Evolutionary conservation across 1,140 invertebrate genomes (phyloP).

Genomic region (Saccostrea echinata): DNA sequence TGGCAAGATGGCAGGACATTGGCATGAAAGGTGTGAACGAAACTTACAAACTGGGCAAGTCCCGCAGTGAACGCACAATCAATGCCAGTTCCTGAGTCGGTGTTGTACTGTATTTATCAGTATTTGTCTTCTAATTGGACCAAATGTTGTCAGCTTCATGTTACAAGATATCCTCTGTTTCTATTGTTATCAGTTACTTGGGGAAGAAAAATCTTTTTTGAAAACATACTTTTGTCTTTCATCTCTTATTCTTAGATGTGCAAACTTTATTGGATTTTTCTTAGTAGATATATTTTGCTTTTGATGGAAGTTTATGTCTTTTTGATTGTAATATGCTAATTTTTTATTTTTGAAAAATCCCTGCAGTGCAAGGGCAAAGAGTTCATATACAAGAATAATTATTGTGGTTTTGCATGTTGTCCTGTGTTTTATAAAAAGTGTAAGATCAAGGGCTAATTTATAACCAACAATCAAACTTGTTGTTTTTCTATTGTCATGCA

Average conservation of each 20-base stretch:
- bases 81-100: conserved; percentile 50
- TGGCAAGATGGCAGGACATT: conserved; percentile 75
- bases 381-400: conserved; percentile 13
- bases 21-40: conserved; percentile 78
- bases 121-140: conserved; percentile 18
- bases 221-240: neutral
- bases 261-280: conserved; percentile 21
- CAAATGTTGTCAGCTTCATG: conserved; percentile 25
- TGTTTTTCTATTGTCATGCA: conserved; percentile 19
- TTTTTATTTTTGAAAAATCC: conserved; percentile 13
- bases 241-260: neutral
- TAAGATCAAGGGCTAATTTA: conserved; percentile 11
- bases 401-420: conserved; percentile 29
- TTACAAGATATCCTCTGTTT: conserved; percentile 22
- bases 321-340: conserved; percentile 23
- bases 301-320: conserved; percentile 33
- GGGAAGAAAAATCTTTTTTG: neutral
- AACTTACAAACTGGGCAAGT: conserved; percentile 75
- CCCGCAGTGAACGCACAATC: conserved; percentile 68
- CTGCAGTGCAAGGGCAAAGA: neutral
- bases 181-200: neutral
- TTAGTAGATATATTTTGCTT: conserved; percentile 12
- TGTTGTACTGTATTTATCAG: conserved; percentile 44
- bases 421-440: neutral
- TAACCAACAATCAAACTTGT: conserved; percentile 33